Conservation (phyloP, 2,113 vertebrate species). For the Budorcas taxicolor region DNA sequence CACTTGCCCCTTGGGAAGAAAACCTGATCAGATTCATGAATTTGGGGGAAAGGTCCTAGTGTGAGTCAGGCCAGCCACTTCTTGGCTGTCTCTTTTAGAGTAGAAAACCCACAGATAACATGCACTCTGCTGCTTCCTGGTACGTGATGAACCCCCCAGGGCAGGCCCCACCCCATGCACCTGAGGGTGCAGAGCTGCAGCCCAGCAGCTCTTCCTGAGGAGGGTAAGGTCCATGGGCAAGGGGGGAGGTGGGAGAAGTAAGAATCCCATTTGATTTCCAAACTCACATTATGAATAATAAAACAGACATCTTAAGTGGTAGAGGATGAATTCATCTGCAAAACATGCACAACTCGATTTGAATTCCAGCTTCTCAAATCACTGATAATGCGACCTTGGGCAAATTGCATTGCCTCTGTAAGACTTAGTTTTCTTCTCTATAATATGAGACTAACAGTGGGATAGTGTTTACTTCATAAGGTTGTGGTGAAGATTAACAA, state of each 20-base stretch:
- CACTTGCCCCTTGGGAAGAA: background rate
- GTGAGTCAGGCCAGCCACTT: background rate
- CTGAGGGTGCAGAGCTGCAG: background rate
- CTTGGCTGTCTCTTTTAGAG: background rate
- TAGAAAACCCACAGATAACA: background rate
- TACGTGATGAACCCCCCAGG: background rate
- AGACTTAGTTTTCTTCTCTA: background rate
- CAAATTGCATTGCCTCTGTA: background rate
- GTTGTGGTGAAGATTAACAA: background rate
- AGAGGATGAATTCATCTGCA: background rate
- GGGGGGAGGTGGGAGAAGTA: rapidly evolving
- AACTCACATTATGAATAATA: background rate
- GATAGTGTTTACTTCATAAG: background rate
- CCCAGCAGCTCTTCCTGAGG: background rate
- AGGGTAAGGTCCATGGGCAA: background rate
- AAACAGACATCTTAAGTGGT: background rate
- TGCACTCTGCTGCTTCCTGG: background rate
- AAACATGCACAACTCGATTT: background rate
- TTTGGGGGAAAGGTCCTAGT: background rate
- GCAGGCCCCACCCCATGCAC: background rate
- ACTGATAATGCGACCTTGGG: background rate
- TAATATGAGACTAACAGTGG: background rate
- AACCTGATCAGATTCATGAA: background rate
- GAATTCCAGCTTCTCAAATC: background rate
- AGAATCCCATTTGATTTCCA: background rate